Base-by-base conservation (phyloP, 2,888 invertebrate genomes). In the Tyria jacobaeae region DNA sequence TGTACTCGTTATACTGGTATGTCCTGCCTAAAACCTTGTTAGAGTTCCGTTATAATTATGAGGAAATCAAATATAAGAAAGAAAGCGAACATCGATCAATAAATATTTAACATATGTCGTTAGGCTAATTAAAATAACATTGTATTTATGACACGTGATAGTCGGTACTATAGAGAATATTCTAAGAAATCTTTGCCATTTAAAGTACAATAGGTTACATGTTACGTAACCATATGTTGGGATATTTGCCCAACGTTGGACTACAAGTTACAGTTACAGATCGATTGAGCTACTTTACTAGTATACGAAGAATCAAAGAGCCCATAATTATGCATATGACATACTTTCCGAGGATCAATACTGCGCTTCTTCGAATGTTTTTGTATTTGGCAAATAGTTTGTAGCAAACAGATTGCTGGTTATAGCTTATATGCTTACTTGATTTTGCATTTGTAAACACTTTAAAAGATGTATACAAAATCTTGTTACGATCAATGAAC, bases 331-430 rank as follows among this genome's bases (percentile, higher is more conserved):
- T 56, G 56, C 52, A 60, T 31, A 31, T 54, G 53, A 54, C 53
- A 60, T 25, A 60, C 60, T 48, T 60, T 54, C 17, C 17, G 27
- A 31, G 41, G 34, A 51, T 58, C 58, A 34, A 57, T 57, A 57
- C 25, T 17, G 35, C 34, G 9, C 7, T 49, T 49, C 27, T 49
- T 49, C 27, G 14, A 15, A 9, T 21, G 48, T 3, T 27, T 27
- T 27, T 44, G 24, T 21, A 21, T 44, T 44, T 44, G 24, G n/a
- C 35, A 35, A 56, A 24, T n/a, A 37, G 24, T 48, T 56, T 48
- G 31, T 48, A 35, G 31, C 47, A 31, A 24, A 48, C 35, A 5
- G 15, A 9, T 15, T 9, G n/a, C n/a, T n/a, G n/a, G n/a, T n/a
- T n/a, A n/a, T n/a, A n/a, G n/a, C n/a, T n/a, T n/a, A n/a, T n/a